Conservation (phyloP, 2,113 vertebrate species). For the Pitta sordida region DNA sequence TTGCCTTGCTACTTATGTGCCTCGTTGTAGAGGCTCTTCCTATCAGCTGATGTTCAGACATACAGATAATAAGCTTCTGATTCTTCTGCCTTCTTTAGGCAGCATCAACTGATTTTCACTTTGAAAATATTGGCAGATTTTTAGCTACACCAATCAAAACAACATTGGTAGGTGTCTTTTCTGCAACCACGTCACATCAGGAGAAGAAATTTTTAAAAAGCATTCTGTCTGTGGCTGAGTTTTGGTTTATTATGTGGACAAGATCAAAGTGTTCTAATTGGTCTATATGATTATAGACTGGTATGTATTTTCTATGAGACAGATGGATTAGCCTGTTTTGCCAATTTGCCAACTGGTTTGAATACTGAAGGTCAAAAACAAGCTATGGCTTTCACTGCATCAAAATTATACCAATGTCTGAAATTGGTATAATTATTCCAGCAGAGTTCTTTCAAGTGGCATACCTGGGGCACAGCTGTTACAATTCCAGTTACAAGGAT, state of each 20-base stretch:
- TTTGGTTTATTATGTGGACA: neutral
- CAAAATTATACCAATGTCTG: neutral
- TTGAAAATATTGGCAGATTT: neutral
- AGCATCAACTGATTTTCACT: neutral
- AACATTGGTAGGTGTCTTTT: neutral
- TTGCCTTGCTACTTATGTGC: neutral
- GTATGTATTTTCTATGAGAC: neutral
- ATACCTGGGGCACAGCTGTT: neutral
- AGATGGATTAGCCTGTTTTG: neutral
- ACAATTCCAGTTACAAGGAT: neutral
- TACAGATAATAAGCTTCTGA: neutral
- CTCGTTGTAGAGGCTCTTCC: neutral
- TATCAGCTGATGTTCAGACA: neutral
- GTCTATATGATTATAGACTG: neutral
- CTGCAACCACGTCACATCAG: neutral
- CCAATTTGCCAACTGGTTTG: neutral
- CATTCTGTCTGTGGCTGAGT: neutral
- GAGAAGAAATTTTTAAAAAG: neutral
- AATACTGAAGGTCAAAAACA: neutral
- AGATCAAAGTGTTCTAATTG: neutral
- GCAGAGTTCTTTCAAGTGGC: neutral
- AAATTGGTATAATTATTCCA: neutral
- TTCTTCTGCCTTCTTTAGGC: neutral
- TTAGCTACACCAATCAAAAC: neutral
- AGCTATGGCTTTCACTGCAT: neutral